Evolutionary conservation across 64 coral and sea anemone species (phyloP), one percentile per base, ranked within the genome.

Genomic region (Montipora cactus): DNA sequence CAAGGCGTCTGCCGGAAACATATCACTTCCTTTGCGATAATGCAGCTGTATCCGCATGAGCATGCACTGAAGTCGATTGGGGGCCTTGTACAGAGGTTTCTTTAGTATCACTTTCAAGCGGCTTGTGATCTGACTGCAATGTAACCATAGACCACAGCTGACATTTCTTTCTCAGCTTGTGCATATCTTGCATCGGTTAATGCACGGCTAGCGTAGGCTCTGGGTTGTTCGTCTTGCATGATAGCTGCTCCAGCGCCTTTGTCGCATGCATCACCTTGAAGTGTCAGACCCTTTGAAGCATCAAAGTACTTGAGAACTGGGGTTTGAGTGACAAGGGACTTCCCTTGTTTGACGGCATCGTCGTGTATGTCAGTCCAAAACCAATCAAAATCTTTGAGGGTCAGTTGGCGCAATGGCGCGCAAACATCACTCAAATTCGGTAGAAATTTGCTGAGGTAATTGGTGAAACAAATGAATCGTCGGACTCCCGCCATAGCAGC

Each of bases 71-170:
- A 83, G 80, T 9, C 80, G 0, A 18, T 83, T 83, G 1, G 80
- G 80, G 10, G 80, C 57, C 44, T 18, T 5, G 16, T 83, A 57
- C 23, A 83, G 59, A 44, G 59, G 7, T 25, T 83, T 83, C 80
- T 83, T 67, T 5, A 83, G 45, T 16, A 83, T 45, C 6, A 83
- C 12, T 83, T 83, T 57, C 0, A 83, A 25, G 13, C 28, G 80
- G 59, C 25, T 83, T 83, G 80, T 83, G 80, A 25, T 83, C 80
- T 16, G 80, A 44, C 15, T 83, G 21, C 28, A 83, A 21, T 15
- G 14, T 64, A 46, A 5, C 57, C 37, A 55, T 67, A 67, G 37
- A 83, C 25, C 12, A 83, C 59, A 13, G 80, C 80, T 12, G 47
- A 45, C 14, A 83, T 11, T 28, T 81, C 79, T 14, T 58, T 59